Conservation (phyloP, 2,113 vertebrate species). For the Amphiprion ocellaris region DNA sequence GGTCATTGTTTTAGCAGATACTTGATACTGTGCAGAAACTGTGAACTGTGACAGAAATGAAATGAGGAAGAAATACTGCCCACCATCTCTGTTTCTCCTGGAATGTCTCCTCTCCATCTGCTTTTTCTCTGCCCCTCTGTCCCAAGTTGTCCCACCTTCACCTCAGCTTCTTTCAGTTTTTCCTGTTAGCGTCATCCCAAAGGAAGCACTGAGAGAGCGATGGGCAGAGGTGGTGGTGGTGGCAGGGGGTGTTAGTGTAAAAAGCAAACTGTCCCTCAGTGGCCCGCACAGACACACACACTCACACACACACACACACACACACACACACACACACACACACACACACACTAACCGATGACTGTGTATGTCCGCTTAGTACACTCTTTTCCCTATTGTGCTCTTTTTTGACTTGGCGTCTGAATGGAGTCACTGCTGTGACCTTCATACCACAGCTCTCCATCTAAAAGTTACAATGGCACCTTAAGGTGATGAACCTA, state of each 20-base stretch:
- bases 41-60: neutral
- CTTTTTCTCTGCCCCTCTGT: conserved; percentile 4
- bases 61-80: neutral
- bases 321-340: neutral
- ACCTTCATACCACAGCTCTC: conserved; percentile 59
- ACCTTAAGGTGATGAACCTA: conserved; percentile 14
- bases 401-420: conserved; percentile 32
- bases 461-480: conserved; percentile 39
- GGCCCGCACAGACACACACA: conserved; percentile 13
- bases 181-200: conserved; percentile 52
- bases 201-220: conserved; percentile 41
- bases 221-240: conserved; percentile 14
- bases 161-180: conserved; percentile 44
- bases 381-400: conserved; percentile 49
- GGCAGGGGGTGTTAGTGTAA: conserved; percentile 58
- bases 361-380: conserved; percentile 34
- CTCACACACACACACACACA: neutral
- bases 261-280: conserved; percentile 68
- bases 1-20: conserved; percentile 6
- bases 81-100: neutral
- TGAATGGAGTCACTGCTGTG: conserved; percentile 44
- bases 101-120: neutral
- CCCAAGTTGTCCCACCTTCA: conserved; percentile 20
- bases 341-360: neutral
- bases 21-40: neutral